Conservation (phyloP, 2,888 invertebrate genomes). For the Lasius fuliginosus region DNA sequence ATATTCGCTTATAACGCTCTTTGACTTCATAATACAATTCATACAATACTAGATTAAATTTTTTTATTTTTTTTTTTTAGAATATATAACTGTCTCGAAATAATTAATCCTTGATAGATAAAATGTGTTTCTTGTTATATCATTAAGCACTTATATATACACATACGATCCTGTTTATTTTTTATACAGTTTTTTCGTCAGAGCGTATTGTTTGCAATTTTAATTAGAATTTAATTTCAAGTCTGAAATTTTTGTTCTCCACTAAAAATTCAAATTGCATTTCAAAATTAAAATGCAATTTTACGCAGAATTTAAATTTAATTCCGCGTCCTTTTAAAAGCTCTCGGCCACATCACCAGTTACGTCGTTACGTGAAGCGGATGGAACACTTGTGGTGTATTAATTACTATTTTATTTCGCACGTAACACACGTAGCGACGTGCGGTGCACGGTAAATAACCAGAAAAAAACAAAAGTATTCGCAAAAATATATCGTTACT, state of each 20-base stretch:
- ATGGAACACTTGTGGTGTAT: constrained; percentile 58
- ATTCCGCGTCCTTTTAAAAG: constrained; percentile 55
- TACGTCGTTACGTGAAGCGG: constrained; percentile 55
- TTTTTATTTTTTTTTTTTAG: not conserved
- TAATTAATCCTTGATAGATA: constrained; percentile 30
- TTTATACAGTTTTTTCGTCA: constrained; percentile 42
- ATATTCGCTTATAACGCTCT: not conserved
- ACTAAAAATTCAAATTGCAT: constrained; percentile 57
- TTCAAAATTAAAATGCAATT: constrained; percentile 57
- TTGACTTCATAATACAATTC: constrained; percentile 8
- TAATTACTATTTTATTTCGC: constrained; percentile 57
- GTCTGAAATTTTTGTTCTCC: constrained; percentile 37
- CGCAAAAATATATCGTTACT: constrained; percentile 32
- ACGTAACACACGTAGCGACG: constrained; percentile 49
- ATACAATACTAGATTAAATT: not conserved
- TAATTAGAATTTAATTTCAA: constrained; percentile 56
- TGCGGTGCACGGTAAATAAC: constrained; percentile 51
- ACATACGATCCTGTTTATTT: constrained; percentile 29
- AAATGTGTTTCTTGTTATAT: constrained; percentile 39
- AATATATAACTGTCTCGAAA: not conserved
- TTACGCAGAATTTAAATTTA: constrained; percentile 57
- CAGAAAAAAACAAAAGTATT: constrained; percentile 42
- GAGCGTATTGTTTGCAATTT: constrained; percentile 51
- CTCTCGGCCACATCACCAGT: constrained; percentile 53
- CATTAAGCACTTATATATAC: constrained; percentile 29